Evolutionary conservation across 2,888 invertebrate genomes (phyloP).

Genomic region (Zhuqinia jingwanae): DNA sequence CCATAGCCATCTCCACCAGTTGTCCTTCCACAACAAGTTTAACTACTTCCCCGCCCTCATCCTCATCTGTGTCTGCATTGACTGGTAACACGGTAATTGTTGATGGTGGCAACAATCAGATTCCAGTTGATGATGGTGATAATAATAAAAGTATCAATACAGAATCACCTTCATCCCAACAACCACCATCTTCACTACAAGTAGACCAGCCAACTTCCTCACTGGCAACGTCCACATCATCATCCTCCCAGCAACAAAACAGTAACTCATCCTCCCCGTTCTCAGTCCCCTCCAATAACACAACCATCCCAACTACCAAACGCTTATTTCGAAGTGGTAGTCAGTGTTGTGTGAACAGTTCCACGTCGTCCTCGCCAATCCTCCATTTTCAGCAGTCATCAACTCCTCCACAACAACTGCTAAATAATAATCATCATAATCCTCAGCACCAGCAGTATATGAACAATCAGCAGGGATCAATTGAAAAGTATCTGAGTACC

Average conservation of each 20-base stretch:
- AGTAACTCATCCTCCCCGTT: conserved; percentile 2
- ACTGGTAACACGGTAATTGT: conserved; percentile 40
- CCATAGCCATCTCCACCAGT: conserved; percentile 31
- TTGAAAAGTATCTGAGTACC: conserved; percentile 70
- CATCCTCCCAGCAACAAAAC: conserved; percentile 23
- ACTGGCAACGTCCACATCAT: conserved; percentile 17
- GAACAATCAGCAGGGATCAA: conserved; percentile 46
- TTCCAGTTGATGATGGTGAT: conserved; percentile 29
- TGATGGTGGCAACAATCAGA: conserved; percentile 37
- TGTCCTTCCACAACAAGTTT: conserved; percentile 4
- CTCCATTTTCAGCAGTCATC: conserved; percentile 56
- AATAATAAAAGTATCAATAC: conserved; percentile 11
- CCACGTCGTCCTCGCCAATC: conserved; percentile 65
- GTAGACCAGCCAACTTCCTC: conserved; percentile 9
- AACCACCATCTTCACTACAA: conserved; percentile 44
- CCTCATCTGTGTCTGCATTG: conserved; percentile 31
- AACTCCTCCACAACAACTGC: conserved; percentile 66
- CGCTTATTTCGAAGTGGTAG: conserved; percentile 72
- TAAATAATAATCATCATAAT: conserved; percentile 20
- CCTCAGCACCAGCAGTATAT: conserved; percentile 19
- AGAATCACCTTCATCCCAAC: conserved; percentile 22
- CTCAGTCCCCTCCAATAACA: conserved; percentile 40
- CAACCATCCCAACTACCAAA: conserved; percentile 37
- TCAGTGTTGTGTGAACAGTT: conserved; percentile 72
- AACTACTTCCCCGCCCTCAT: conserved; percentile 17